phyloP scores from a whole-genome alignment of 2,797 vertebrate genomes.

The Onychomys arenicola region DNA sequence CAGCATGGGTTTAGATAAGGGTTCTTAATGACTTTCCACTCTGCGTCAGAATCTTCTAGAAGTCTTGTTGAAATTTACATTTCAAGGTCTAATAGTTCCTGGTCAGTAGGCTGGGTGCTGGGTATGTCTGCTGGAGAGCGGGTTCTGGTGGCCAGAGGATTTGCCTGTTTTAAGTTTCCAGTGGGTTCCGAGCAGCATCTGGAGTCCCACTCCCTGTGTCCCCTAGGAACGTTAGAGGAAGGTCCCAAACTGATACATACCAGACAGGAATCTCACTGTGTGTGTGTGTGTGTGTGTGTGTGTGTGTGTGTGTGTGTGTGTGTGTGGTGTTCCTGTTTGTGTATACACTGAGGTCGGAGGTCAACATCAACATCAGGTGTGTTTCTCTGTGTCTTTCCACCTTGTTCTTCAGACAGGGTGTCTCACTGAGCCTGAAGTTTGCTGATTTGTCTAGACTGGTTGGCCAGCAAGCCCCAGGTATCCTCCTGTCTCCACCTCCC shows the following conservation, averaged over 20 bases:
- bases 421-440: not conserved
- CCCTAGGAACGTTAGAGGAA: not conserved
- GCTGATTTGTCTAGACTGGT: not conserved
- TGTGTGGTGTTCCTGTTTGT: not conserved
- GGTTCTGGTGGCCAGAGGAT: not conserved
- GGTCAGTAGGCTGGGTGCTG: not conserved
- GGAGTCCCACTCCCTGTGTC: not conserved
- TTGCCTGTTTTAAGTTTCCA: not conserved
- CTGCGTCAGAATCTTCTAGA: not conserved
- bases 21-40: not conserved
- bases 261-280: not conserved
- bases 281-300: not conserved
- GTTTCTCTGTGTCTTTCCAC: not conserved
- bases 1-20: conserved; percentile 30
- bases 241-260: not conserved
- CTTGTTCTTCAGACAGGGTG: not conserved
- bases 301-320: not conserved
- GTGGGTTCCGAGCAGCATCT: not conserved
- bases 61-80: not conserved
- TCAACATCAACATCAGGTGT: not conserved
- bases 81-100: not conserved
- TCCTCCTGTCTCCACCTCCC: not conserved
- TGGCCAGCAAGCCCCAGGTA: not conserved
- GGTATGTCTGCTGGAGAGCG: not conserved
- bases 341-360: not conserved